Evolutionary conservation across 2,888 invertebrate genomes (phyloP).

Genomic region (Cantharis nigra): DNA sequence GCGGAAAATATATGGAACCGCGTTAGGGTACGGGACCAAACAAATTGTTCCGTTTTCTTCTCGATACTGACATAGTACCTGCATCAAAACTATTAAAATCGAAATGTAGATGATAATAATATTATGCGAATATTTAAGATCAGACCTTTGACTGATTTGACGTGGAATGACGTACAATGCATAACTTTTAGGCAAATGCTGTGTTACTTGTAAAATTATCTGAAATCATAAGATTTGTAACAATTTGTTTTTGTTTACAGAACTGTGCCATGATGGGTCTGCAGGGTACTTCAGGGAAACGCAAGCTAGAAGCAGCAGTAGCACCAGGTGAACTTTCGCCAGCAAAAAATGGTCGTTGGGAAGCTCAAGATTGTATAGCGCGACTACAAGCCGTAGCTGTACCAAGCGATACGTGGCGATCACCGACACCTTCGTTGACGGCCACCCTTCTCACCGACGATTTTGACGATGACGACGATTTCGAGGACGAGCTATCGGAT

Average conservation of each 20-base stretch:
- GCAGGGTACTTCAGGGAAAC: constrained; percentile 73
- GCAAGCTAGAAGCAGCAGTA: constrained; percentile 63
- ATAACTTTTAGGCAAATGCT: no score
- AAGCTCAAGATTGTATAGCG: constrained; percentile 63
- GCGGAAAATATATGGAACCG: no score
- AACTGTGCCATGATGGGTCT: constrained; percentile 76
- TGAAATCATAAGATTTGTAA: neutral
- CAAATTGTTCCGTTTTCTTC: no score
- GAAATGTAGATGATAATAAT: no score
- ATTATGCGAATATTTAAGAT: no score
- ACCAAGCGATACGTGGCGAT: constrained; percentile 64
- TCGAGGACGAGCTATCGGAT: constrained; percentile 63
- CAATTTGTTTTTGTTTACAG: constrained; percentile 46
- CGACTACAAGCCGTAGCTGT: constrained; percentile 74
- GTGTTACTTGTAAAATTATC: no score
- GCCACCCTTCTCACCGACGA: constrained; percentile 52
- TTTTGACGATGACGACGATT: constrained; percentile 67
- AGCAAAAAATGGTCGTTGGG: constrained; percentile 64
- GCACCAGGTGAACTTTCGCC: constrained; percentile 57
- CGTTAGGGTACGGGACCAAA: no score
- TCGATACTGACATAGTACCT: no score
- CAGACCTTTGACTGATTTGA: no score
- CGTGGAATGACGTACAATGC: no score
- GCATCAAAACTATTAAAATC: no score
- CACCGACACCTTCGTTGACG: constrained; percentile 54